Evolutionary conservation across 2,888 invertebrate genomes (phyloP).

Genomic region (Brachypalpus laphriformis): DNA sequence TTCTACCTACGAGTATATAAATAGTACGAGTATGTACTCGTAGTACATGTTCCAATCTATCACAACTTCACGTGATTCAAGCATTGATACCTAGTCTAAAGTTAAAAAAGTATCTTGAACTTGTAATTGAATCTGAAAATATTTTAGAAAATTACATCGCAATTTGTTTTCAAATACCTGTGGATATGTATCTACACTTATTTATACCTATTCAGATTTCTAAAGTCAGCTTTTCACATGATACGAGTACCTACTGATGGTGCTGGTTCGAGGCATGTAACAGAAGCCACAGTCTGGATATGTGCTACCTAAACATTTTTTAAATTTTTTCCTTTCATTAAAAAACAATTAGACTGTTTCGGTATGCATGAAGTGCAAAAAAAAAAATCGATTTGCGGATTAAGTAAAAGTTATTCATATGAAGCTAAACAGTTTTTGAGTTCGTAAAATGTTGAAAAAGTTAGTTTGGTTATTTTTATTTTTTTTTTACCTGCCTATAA

Average conservation of each 20-base stretch:
- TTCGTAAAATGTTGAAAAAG: neutral
- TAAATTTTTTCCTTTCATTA: slow-evolving; percentile 17
- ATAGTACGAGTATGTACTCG: too few species aligned
- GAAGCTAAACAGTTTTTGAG: neutral
- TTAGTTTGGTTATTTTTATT: neutral
- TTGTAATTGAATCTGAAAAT: neutral
- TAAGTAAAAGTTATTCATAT: neutral
- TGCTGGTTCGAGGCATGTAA: neutral
- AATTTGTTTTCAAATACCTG: neutral
- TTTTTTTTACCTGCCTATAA: too few species aligned
- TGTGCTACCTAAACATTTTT: neutral
- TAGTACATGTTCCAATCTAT: neutral
- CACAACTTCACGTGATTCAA: neutral
- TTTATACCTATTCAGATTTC: neutral
- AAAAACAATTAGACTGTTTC: slow-evolving; percentile 28
- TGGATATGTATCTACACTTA: neutral
- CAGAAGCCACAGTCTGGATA: neutral
- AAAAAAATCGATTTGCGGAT: neutral
- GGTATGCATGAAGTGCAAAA: neutral
- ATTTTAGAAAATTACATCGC: neutral
- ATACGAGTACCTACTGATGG: neutral
- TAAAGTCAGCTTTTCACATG: neutral
- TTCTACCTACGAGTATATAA: too few species aligned
- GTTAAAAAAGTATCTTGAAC: neutral
- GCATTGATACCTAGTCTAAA: neutral